phyloP scores from a whole-genome alignment of 2,797 vertebrate species.

The Pristis pectinata region DNA sequence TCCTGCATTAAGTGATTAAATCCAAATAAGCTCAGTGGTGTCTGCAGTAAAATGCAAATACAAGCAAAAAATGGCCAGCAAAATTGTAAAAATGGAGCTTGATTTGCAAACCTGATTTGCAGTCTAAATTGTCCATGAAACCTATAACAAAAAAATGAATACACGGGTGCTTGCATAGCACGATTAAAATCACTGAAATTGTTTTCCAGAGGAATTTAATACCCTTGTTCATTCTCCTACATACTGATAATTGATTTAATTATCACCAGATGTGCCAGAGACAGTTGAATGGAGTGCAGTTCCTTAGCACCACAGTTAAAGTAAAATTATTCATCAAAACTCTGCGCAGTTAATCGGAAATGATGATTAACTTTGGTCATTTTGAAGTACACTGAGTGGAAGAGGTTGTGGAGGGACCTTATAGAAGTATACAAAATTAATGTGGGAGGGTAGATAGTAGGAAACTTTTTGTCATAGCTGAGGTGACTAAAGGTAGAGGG shows the following conservation, averaged over 20 bases:
- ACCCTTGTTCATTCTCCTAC: not conserved
- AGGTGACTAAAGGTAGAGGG: too few relatives aligned
- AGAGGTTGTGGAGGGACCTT: too few relatives aligned
- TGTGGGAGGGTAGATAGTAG: too few relatives aligned
- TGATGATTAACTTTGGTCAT: not conserved
- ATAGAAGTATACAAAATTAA: too few relatives aligned
- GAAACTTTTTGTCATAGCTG: too few relatives aligned
- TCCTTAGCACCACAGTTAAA: not conserved
- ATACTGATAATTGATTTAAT: constrained; percentile 13
- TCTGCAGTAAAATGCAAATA: not conserved
- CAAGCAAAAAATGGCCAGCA: not conserved
- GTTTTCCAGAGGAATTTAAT: not conserved
- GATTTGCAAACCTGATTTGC: not conserved
- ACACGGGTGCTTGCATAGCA: not conserved
- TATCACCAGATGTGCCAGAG: not conserved
- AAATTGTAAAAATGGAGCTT: not conserved
- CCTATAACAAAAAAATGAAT: not conserved
- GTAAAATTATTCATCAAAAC: not conserved
- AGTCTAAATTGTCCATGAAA: not conserved
- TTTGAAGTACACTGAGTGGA: not conserved
- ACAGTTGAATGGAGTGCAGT: not conserved
- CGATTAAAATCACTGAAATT: not conserved
- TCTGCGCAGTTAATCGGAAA: not conserved
- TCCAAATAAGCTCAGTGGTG: not conserved
- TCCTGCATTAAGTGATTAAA: not conserved